Percentiles rank a stretch among this genome's conserved stretches.
phyloP scores from a whole-genome alignment of 92 coral and sea anemone genomes.

The Paragorgia papillata region DNA sequence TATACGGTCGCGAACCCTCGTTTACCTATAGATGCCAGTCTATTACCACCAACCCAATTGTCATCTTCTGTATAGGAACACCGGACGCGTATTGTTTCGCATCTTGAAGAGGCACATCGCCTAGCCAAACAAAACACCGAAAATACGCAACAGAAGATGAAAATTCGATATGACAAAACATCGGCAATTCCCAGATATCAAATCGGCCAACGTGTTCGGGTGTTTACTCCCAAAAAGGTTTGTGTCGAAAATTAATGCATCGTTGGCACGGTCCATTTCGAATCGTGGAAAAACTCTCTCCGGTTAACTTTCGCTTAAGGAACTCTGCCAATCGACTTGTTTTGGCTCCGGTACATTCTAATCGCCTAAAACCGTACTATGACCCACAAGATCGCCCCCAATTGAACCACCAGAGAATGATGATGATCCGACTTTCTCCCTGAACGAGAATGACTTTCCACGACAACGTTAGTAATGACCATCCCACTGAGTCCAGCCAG shows the following conservation, averaged over 20 bases:
- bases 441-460: conserved; percentile 19
- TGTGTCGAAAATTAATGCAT: conserved; percentile 43
- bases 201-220: conserved; percentile 60
- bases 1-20: conserved; percentile 63
- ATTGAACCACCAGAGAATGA: conserved; percentile 42
- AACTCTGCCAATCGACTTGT: conserved; percentile 61
- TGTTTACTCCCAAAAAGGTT: conserved; percentile 49
- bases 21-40: conserved; percentile 58
- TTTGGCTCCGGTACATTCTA: conserved; percentile 56
- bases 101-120: conserved; percentile 61
- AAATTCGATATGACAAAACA: conserved; percentile 48
- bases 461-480: conserved; percentile 5
- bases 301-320: conserved; percentile 45
- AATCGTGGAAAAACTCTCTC: conserved; percentile 35
- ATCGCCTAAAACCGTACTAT: conserved; percentile 55
- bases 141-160: conserved; percentile 65
- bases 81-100: conserved; percentile 47
- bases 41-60: conserved; percentile 51
- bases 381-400: conserved; percentile 64
- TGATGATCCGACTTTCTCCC: not conserved
- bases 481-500: not conserved
- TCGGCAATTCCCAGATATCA: conserved; percentile 37
- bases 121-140: conserved; percentile 52
- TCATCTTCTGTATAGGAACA: conserved; percentile 59
- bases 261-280: conserved; percentile 53